phyloP scores from a whole-genome alignment of 2,888 invertebrate genomes.

The Emesis russula region DNA sequence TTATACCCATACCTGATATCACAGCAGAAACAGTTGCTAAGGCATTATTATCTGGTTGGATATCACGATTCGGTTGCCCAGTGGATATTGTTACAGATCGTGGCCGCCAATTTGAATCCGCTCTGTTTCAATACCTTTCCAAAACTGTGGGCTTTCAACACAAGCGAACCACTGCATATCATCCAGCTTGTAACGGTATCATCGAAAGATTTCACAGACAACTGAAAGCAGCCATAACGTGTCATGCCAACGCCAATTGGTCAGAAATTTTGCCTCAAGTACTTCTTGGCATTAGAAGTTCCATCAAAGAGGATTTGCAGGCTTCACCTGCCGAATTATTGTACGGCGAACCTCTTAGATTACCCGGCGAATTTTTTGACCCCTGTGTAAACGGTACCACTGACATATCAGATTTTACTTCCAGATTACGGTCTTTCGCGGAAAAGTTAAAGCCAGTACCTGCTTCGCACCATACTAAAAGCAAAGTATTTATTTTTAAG shows the following conservation, averaged over 20 bases:
- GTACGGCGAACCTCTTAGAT: slow-evolving; percentile 79
- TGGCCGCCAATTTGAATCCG: not conserved
- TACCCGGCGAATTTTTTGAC: slow-evolving; percentile 76
- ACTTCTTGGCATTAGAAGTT: slow-evolving; percentile 67
- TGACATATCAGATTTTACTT: slow-evolving; percentile 58
- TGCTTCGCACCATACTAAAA: slow-evolving; percentile 64
- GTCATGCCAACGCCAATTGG: slow-evolving; percentile 54
- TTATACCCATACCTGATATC: slow-evolving; percentile 88
- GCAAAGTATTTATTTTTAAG: slow-evolving; percentile 82
- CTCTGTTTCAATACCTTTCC: slow-evolving; percentile 43
- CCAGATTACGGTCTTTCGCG: slow-evolving; percentile 49
- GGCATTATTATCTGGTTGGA: not conserved
- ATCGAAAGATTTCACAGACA: slow-evolving; percentile 89
- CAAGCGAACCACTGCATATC: slow-evolving; percentile 81
- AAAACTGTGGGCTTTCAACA: slow-evolving; percentile 50
- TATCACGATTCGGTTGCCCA: not conserved
- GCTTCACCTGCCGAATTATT: slow-evolving; percentile 80
- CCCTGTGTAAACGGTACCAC: slow-evolving; percentile 12
- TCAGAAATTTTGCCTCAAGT: slow-evolving; percentile 70
- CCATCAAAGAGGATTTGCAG: slow-evolving; percentile 70
- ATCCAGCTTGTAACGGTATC: slow-evolving; percentile 35
- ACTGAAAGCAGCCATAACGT: slow-evolving; percentile 90
- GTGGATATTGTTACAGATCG: not conserved
- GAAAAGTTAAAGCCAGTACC: slow-evolving; percentile 44
- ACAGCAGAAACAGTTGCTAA: slow-evolving; percentile 52